phyloP scores from a whole-genome alignment of 1,140 invertebrate species.

The Drosophila orena region DNA sequence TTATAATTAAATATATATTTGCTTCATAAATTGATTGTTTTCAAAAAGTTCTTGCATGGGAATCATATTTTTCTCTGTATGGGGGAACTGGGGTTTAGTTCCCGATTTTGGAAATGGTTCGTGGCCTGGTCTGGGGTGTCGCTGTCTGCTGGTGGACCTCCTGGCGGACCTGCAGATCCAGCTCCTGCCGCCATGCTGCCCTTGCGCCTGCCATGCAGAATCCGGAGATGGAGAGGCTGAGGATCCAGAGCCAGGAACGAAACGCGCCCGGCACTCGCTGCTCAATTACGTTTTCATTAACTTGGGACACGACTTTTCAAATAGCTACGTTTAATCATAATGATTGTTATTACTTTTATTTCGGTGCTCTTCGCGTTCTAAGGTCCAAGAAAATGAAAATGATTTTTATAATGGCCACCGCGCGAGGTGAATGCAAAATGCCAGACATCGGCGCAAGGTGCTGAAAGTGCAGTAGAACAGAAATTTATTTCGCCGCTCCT shows the following conservation, averaged over 20 bases:
- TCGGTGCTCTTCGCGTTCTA: conserved; percentile 53
- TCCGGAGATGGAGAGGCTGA: conserved; percentile 17
- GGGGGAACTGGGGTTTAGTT: conserved; percentile 16
- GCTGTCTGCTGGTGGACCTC: conserved; percentile 40
- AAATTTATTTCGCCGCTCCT: conserved; percentile 62
- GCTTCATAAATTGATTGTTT: too few species aligned
- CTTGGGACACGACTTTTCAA: conserved; percentile 83
- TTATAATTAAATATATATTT: too few species aligned
- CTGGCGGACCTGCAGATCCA: conserved; percentile 40
- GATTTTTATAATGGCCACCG: conserved; percentile 49
- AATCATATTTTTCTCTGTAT: not conserved
- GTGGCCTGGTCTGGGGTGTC: conserved; percentile 33
- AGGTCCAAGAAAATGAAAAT: conserved; percentile 32
- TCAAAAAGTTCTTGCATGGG: too few species aligned
- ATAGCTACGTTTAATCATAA: conserved; percentile 83
- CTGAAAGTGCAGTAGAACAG: conserved; percentile 62
- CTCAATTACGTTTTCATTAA: conserved; percentile 84
- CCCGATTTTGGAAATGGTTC: conserved; percentile 17
- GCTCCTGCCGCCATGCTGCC: conserved; percentile 43
- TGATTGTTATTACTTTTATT: conserved; percentile 81
- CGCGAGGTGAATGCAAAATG: conserved; percentile 47
- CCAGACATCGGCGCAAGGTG: conserved; percentile 51
- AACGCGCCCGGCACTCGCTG: conserved; percentile 62
- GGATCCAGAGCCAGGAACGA: conserved; percentile 32
- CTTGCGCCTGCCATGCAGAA: conserved; percentile 48